These are phyloP conservation scores for Siniperca knerii DNA, from an alignment of 2,113 vertebrate genomes.

Conservation along the genomic window DNA sequence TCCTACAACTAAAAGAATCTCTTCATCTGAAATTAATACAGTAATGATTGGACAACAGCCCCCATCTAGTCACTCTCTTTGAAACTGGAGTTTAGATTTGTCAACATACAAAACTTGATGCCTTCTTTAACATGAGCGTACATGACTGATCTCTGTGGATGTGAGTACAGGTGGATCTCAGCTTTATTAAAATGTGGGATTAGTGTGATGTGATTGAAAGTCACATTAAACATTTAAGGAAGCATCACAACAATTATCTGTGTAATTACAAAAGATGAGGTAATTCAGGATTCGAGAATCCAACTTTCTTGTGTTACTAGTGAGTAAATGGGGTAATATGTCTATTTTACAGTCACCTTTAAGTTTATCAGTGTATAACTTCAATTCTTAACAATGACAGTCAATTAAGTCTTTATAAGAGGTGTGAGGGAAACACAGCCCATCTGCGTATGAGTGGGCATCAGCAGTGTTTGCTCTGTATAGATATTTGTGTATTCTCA, in stretches of 20 bases:
- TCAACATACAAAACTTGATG: background rate
- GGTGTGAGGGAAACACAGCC: background rate
- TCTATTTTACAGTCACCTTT: slow-evolving; percentile 22
- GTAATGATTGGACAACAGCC: slow-evolving; percentile 12
- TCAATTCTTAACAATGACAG: background rate
- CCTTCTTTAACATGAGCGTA: background rate
- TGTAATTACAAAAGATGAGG: slow-evolving; percentile 51
- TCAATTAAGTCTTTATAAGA: background rate
- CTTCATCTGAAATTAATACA: slow-evolving; percentile 19
- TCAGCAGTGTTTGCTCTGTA: background rate
- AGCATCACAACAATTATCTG: slow-evolving; percentile 10
- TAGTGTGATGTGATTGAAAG: slow-evolving; percentile 3
- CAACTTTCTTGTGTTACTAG: background rate
- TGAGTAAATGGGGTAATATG: slow-evolving; percentile 10
- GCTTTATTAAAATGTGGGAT: background rate
- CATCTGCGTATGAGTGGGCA: background rate
- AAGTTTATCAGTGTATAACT: background rate
- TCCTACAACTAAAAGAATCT: slow-evolving; percentile 50
- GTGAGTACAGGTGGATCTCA: slow-evolving; percentile 6
- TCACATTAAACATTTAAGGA: background rate
- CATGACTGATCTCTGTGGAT: slow-evolving; percentile 3
- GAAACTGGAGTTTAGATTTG: slow-evolving; percentile 7
- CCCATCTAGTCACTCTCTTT: background rate
- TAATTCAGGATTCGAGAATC: slow-evolving; percentile 23
- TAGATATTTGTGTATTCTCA: background rate